Conservation (phyloP, 2,113 vertebrate genomes). For the Eulemur macaco region DNA sequence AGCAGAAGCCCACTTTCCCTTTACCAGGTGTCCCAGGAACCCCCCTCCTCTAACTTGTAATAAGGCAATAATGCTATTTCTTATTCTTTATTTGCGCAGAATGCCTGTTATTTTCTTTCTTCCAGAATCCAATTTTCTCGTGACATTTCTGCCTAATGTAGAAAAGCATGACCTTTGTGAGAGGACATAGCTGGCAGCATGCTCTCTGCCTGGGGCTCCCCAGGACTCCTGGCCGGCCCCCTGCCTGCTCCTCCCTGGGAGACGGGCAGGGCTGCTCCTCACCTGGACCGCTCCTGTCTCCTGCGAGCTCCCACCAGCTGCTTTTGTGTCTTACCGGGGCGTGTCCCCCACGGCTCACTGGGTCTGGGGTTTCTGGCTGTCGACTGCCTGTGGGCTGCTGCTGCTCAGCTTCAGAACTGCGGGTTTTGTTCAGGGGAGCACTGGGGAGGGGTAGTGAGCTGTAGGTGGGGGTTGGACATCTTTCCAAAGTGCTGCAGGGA, state of each 20-base stretch:
- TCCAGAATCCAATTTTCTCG: conserved; percentile 92
- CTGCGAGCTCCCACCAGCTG: background rate
- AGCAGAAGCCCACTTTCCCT: background rate
- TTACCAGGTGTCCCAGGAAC: background rate
- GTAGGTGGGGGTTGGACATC: fast-evolving
- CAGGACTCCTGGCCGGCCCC: conserved; percentile 6
- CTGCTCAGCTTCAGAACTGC: background rate
- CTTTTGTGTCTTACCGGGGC: background rate
- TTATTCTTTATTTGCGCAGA: conserved; percentile 91
- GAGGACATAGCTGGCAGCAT: conserved; percentile 83
- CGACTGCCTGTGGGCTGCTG: background rate
- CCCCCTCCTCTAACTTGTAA: conserved; percentile 74
- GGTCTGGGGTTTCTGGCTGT: background rate
- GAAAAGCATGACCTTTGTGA: conserved; percentile 94
- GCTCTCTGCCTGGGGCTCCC: background rate
- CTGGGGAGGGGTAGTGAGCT: background rate
- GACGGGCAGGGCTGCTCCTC: background rate
- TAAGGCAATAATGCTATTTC: conserved; percentile 83
- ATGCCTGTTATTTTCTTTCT: conserved; percentile 89
- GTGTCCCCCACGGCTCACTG: too few species aligned
- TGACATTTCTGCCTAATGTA: conserved; percentile 93
- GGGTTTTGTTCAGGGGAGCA: background rate
- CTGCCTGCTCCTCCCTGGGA: conserved; percentile 30
- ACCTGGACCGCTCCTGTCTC: background rate
- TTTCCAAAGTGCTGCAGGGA: background rate